Conservation (phyloP, 2,888 invertebrate species). For the Agrenia bidenticulata region DNA sequence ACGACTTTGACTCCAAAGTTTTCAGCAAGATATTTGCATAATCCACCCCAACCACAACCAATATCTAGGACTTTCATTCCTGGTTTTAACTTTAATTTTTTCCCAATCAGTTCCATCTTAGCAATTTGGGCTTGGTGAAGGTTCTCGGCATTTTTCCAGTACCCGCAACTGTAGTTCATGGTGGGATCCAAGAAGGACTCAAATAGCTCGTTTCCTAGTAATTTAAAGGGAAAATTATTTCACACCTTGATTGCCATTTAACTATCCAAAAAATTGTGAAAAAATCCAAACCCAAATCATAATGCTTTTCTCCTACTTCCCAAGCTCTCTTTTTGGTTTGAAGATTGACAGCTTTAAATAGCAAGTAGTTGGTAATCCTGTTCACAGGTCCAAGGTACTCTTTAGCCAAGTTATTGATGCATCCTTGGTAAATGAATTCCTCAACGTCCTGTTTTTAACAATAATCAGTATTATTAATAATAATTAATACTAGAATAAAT, state of each 20-base stretch:
- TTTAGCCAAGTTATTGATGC: conserved; percentile 28
- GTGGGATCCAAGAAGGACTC: conserved; percentile 43
- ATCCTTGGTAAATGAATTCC: conserved; percentile 39
- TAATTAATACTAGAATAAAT: too few species aligned
- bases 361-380: conserved; percentile 37
- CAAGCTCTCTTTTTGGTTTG: conserved; percentile 42
- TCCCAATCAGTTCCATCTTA: conserved; percentile 47
- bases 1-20: conserved; percentile 44
- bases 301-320: conserved; percentile 47
- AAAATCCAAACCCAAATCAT: conserved; percentile 35
- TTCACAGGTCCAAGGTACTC: conserved; percentile 39
- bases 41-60: conserved; percentile 47
- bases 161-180: conserved; percentile 48
- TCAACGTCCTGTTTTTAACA: conserved; percentile 45
- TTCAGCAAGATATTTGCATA: conserved; percentile 47
- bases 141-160: conserved; percentile 45
- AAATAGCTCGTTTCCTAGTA: conserved; percentile 44
- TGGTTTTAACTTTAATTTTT: conserved; percentile 45
- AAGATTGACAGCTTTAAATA: conserved; percentile 43
- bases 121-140: conserved; percentile 45
- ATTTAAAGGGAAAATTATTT: not conserved
- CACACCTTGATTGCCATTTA: too few species aligned
- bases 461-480: too few species aligned
- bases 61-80: conserved; percentile 48
- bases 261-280: too few species aligned